phyloP scores from a whole-genome alignment of 2,888 invertebrate species.

The Aphodius granarius region DNA sequence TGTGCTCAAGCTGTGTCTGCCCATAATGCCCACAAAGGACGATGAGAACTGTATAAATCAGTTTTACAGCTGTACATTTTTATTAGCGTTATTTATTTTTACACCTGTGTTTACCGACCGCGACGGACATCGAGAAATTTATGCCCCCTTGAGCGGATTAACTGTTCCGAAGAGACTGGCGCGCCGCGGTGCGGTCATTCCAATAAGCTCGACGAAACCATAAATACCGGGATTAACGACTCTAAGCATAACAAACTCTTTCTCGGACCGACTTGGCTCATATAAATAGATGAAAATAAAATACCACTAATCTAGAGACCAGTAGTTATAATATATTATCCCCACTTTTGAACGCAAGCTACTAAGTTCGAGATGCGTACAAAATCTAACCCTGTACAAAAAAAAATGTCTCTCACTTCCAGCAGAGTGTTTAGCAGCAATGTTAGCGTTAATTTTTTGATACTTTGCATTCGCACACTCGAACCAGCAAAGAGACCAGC shows the following conservation, averaged over 20 bases:
- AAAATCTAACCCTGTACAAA: no score
- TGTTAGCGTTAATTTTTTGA: not conserved
- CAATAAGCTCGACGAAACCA: not conserved
- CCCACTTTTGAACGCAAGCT: no score
- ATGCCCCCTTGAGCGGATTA: not conserved
- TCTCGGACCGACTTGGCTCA: not conserved
- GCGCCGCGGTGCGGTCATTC: not conserved
- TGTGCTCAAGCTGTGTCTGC: conserved; percentile 36
- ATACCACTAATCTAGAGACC: not conserved
- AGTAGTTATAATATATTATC: not conserved
- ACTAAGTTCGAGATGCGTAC: no score
- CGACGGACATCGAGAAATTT: conserved; percentile 5
- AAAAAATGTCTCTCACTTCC: no score
- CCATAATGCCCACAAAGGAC: conserved; percentile 45
- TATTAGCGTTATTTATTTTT: conserved; percentile 38
- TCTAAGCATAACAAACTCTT: not conserved
- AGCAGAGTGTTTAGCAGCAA: no score
- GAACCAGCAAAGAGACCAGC: not conserved
- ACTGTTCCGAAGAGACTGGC: not conserved
- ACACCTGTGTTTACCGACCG: conserved; percentile 30
- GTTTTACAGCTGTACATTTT: conserved; percentile 38
- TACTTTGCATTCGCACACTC: not conserved
- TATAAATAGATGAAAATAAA: not conserved
- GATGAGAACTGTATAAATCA: conserved; percentile 43
- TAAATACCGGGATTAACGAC: not conserved